Conservation (phyloP, 2,797 vertebrate genomes). For the Apodemus agrarius region DNA sequence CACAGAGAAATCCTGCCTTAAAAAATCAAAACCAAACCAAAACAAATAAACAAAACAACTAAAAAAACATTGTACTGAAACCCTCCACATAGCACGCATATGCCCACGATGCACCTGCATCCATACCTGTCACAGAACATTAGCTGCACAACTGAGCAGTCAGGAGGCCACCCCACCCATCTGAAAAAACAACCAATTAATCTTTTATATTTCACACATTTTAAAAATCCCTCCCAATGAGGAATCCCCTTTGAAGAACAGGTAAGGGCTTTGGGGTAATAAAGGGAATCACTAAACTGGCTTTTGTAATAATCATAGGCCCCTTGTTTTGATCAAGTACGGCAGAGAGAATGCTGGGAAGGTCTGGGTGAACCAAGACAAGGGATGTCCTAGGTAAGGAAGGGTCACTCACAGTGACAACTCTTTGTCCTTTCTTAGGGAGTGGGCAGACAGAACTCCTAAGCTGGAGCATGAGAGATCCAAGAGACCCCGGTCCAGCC, state of each 20-base stretch:
- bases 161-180: not conserved
- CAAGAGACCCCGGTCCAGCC: not conserved
- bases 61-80: not conserved
- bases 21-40: not conserved
- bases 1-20: not conserved
- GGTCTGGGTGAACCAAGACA: not conserved
- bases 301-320: not conserved
- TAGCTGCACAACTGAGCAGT: too few relatives aligned
- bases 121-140: not conserved
- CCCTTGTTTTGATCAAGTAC: not conserved
- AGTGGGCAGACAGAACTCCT: not conserved
- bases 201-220: not conserved
- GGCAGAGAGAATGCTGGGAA: not conserved
- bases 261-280: not conserved
- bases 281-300: not conserved
- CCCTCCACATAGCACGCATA: too few relatives aligned
- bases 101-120: not conserved
- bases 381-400: too few relatives aligned
- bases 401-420: not conserved
- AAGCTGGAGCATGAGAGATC: not conserved
- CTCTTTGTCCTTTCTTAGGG: conserved; percentile 52
- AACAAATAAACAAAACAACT: not conserved
- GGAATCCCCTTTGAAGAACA: not conserved
- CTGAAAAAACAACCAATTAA: not conserved
- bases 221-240: not conserved